Evolutionary conservation across 92 coral and sea anemone species (phyloP), one percentile per base, ranked within the genome.

Genomic region (Phenganax marumi): DNA sequence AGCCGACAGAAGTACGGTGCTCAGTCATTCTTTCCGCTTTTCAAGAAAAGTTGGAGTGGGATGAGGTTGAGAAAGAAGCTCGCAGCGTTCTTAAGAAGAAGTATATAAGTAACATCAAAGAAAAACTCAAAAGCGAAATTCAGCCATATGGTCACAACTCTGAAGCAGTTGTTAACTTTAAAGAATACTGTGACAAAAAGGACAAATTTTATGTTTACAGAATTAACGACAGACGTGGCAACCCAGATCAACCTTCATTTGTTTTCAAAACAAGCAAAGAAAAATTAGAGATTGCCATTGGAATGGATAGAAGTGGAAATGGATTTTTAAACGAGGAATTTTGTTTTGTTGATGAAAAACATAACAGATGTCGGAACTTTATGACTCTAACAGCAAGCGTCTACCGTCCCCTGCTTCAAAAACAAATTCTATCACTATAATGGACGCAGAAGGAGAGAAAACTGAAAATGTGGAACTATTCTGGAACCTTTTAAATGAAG

Each of bases 71-170:
- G 55, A 87, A 76, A 50, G 83, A 80, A 68, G 85, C 89, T 18
- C 70, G 49, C 4, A 16, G 75, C 18, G 69, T 70, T 13, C 10
- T 84, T 53, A 79, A 91, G 61, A 84, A 71, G 65, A 89, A 84
- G 70, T 47, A 75, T 12, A 83, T 91, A 6, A 65, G 87, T 10
- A 88, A 88, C 52, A 75, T 65, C 24, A 90, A 90, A 70, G 85
- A 88, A 69, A 85, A 77, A 50, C 10, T 90, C 16, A 88, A 85
- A 56, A 79, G 73, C 54, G 84, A 85, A 54, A 82, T 51, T 8
- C 88, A 90, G 83, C 91, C 93, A 16, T 82, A 54, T 49, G 90
- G 90, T 12, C 86, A 83, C 80, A 89, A 91, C 84, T 91, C 79
- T 49, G 90, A 91, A 70, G 91, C 91, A 0, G 71, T 86, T 75